Conservation (phyloP, 1,140 invertebrate species). For the Chrysomallon squamiferum region DNA sequence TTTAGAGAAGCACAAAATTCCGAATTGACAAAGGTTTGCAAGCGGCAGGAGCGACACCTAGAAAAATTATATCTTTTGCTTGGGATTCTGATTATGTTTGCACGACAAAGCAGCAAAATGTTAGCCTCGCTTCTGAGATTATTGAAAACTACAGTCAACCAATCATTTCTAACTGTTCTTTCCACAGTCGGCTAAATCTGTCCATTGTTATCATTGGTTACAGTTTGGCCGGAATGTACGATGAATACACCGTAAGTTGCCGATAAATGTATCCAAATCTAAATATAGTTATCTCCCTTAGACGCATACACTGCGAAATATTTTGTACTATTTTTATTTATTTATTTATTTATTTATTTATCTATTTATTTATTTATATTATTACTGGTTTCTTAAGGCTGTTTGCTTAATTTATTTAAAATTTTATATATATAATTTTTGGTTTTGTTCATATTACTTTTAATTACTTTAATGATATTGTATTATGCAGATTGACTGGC, state of each 20-base stretch:
- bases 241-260: constrained; percentile 33
- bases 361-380: too few relatives aligned
- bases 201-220: constrained; percentile 52
- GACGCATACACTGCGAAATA: too few relatives aligned
- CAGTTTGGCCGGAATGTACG: constrained; percentile 35
- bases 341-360: too few relatives aligned
- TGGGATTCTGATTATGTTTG: constrained; percentile 51
- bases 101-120: constrained; percentile 21
- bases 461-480: too few relatives aligned
- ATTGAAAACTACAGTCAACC: constrained; percentile 20
- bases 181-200: constrained; percentile 39
- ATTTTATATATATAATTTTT: too few relatives aligned
- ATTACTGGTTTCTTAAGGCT: too few relatives aligned
- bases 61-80: constrained; percentile 43
- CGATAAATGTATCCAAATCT: not conserved
- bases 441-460: too few relatives aligned
- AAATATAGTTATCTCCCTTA: not conserved
- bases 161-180: constrained; percentile 47
- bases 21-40: constrained; percentile 40
- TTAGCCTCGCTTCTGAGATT: constrained; percentile 30
- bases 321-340: too few relatives aligned
- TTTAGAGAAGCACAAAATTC: constrained; percentile 16
- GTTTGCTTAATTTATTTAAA: too few relatives aligned
- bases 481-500: constrained; percentile 28
- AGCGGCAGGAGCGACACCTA: constrained; percentile 29